A percentile compares a stretch with the other conserved stretches of the same genome.
These are phyloP conservation scores for Centrocercus urophasianus DNA, from an alignment of 2,113 vertebrate genomes.

Conservation along the genomic window DNA sequence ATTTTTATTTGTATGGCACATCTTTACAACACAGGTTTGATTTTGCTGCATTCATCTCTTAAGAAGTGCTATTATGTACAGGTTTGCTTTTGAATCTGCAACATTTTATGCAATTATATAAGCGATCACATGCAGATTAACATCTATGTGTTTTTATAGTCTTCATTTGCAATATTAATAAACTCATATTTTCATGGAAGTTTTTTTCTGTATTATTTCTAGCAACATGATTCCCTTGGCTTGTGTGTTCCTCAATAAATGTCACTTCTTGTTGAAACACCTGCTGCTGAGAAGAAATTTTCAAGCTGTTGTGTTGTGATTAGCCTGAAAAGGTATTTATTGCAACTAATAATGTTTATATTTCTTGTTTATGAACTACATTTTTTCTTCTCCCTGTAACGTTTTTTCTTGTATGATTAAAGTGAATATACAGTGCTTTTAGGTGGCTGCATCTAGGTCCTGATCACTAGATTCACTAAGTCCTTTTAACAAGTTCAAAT, in stretches of 20 bases:
- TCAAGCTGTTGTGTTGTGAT: background rate
- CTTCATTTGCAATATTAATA: background rate
- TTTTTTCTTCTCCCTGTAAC: background rate
- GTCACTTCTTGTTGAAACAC: constrained; percentile 16
- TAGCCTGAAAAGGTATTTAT: background rate
- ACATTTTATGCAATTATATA: background rate
- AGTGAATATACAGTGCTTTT: background rate
- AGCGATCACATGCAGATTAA: background rate
- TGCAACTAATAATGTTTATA: background rate
- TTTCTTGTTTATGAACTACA: background rate
- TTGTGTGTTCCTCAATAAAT: constrained; percentile 20
- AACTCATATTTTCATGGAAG: background rate
- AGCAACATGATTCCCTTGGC: background rate
- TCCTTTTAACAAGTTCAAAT: background rate
- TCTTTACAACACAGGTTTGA: background rate
- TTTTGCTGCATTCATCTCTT: background rate
- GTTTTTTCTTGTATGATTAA: background rate
- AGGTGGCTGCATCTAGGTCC: background rate
- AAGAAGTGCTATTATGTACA: background rate
- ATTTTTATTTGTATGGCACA: background rate
- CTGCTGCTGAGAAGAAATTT: background rate
- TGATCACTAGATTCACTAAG: background rate
- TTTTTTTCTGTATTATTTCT: background rate
- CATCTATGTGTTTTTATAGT: background rate
- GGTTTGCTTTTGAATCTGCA: background rate